Evolutionary conservation across 2,888 invertebrate species (phyloP), one percentile per base, ranked within the genome.

Genomic region (Galerucella nymphaeae): DNA sequence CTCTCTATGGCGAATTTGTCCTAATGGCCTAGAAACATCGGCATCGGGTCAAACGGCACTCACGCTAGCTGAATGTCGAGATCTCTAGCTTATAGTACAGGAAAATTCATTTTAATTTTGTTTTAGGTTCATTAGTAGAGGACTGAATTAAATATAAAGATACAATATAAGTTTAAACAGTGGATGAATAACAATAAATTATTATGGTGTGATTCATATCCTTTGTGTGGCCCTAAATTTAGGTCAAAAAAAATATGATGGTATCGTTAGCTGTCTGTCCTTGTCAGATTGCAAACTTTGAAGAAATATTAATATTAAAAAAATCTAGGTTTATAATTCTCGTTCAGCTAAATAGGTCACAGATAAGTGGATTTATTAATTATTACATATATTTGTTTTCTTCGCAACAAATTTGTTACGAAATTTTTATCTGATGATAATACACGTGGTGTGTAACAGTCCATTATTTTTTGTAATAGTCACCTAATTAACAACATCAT

Each of bases 1-100:
- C 81, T 82, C 74, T 75, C 77, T 79, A 79, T 80, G 80, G 81
- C 81, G 77, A 82, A 80, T 79, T 67, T 82, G 82, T 80, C 81
- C 82, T 77, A 82, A 78, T 82, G 79, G 81, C 82, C 82, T 82
- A 82, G 81, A 82, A 82, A 80, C 75, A 73, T 74, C 71, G 78
- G 79, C 75, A 71, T 74, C 72, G 78, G 81, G 81, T 81, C 81
- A 81, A 80, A 77, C 76, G 66, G 70, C 70, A 70, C 70, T 70
- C 70, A 57, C 69, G 69, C 23, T 70, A 57, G 63, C 55, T 57
- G 57, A 70, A 57, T 64, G 63, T 64, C 45, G 63, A 63, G 70
- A 64, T 69, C 62, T 69, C 69, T 64, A 70, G 45, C 42, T 57
- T 16, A 70, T 70, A 70, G 63, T 42, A 9, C 70, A 63, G 57